Evolutionary conservation across 2,888 invertebrate genomes (phyloP).

Genomic region (Catocala fraxini): DNA sequence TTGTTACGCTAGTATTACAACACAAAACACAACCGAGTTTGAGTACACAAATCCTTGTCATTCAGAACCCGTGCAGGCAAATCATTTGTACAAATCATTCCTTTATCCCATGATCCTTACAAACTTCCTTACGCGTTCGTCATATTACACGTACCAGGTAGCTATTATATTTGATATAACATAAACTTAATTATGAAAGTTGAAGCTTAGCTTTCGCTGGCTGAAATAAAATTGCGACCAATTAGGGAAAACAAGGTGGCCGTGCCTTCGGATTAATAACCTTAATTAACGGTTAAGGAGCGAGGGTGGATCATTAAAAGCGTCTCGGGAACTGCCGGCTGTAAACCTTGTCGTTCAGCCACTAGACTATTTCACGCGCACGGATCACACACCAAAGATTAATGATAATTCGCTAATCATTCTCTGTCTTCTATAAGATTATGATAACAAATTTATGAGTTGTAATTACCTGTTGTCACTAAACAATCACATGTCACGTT

Average conservation of each 20-base stretch:
- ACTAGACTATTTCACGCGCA: slow-evolving; percentile 34
- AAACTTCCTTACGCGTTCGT: background rate
- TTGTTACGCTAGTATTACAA: background rate
- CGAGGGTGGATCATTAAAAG: slow-evolving; percentile 72
- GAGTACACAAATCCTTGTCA: slow-evolving; percentile 1
- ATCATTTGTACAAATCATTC: slow-evolving; percentile 4
- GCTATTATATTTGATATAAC: slow-evolving; percentile 55
- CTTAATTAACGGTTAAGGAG: slow-evolving; percentile 82
- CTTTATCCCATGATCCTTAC: slow-evolving; percentile 1
- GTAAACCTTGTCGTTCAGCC: slow-evolving; percentile 57
- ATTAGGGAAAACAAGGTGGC: slow-evolving; percentile 84
- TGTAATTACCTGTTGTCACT: too few species aligned
- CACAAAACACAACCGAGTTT: slow-evolving; percentile 15
- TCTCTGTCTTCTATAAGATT: background rate
- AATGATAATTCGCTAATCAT: background rate
- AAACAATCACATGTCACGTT: too few species aligned
- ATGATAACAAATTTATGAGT: background rate
- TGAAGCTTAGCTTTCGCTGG: slow-evolving; percentile 66
- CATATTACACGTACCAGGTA: slow-evolving; percentile 28
- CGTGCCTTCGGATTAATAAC: slow-evolving; percentile 83
- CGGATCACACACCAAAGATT: slow-evolving; percentile 7
- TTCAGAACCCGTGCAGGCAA: background rate
- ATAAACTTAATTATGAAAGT: slow-evolving; percentile 74
- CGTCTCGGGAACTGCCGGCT: slow-evolving; percentile 60
- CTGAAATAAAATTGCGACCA: slow-evolving; percentile 83